Conservation (phyloP, 2,888 invertebrate genomes). For the Cheilosia vernalis region DNA sequence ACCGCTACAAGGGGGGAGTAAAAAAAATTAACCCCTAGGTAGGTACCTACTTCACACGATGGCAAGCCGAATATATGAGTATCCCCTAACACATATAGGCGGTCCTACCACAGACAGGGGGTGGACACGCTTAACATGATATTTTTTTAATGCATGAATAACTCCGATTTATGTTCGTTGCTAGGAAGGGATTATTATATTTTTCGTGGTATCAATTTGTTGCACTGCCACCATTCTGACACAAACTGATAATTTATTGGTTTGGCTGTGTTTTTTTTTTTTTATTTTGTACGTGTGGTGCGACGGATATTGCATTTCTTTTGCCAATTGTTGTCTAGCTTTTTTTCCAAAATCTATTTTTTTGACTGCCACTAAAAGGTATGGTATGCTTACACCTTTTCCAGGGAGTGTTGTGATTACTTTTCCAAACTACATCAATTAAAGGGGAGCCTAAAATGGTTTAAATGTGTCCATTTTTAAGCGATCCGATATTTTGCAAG, state of each 20-base stretch:
- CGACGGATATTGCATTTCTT: background rate
- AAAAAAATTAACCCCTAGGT: slow-evolving; percentile 44
- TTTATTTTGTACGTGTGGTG: background rate
- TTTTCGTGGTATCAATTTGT: slow-evolving; percentile 60
- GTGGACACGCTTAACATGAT: slow-evolving; percentile 25
- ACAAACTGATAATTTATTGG: slow-evolving; percentile 63
- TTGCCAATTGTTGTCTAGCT: background rate
- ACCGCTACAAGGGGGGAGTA: too few species aligned
- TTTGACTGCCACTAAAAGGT: too few species aligned
- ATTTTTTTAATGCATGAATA: slow-evolving; percentile 63
- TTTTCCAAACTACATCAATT: too few species aligned
- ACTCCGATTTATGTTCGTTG: slow-evolving; percentile 53
- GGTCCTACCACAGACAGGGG: slow-evolving; percentile 14
- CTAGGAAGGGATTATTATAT: slow-evolving; percentile 46
- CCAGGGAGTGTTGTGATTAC: too few species aligned
- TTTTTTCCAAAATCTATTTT: background rate
- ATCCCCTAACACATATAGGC: slow-evolving; percentile 31
- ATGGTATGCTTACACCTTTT: too few species aligned
- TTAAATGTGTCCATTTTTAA: too few species aligned
- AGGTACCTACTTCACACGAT: slow-evolving; percentile 36
- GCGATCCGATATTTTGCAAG: too few species aligned
- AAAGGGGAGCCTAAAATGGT: too few species aligned
- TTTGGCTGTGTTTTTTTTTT: slow-evolving; percentile 12
- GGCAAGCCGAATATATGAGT: slow-evolving; percentile 4
- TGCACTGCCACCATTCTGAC: slow-evolving; percentile 48